phyloP scores from a whole-genome alignment of 2,888 invertebrate genomes.

The Calliopum simillimum region DNA sequence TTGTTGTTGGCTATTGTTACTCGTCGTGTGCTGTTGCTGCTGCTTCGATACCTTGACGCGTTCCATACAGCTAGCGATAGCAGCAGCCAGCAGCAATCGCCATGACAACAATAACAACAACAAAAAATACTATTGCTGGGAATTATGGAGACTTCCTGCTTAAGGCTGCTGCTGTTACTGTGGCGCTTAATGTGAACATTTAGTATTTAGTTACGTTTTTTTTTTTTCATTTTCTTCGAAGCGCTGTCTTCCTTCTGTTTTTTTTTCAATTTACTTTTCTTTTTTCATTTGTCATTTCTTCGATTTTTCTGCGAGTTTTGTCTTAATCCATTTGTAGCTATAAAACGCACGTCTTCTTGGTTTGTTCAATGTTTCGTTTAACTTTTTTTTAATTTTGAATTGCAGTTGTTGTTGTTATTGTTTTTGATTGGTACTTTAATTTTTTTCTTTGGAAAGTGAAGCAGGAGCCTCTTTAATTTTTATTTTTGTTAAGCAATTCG shows the following conservation, averaged over 20 bases:
- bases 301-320: background rate
- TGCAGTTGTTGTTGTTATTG: background rate
- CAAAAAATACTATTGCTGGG: slow-evolving; percentile 26
- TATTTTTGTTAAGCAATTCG: background rate
- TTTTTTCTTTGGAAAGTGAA: background rate
- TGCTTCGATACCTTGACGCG: slow-evolving; percentile 6
- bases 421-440: background rate
- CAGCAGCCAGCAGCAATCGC: background rate
- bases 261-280: background rate
- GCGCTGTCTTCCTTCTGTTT: background rate
- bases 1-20: slow-evolving; percentile 4
- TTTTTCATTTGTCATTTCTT: background rate
- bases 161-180: slow-evolving; percentile 49
- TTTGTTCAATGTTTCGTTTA: background rate
- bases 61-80: slow-evolving; percentile 2
- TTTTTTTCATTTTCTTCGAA: slow-evolving; percentile 11
- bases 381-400: background rate
- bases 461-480: too few species aligned
- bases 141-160: slow-evolving; percentile 33
- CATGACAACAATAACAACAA: slow-evolving; percentile 7
- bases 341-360: slow-evolving; percentile 18
- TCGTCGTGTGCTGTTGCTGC: slow-evolving; percentile 4
- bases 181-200: slow-evolving; percentile 44
- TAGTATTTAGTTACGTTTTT: slow-evolving; percentile 41
- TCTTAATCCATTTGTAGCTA: slow-evolving; percentile 2